Evolutionary conservation across 2,888 invertebrate species (phyloP).

Genomic region (Calameuta idolon): DNA sequence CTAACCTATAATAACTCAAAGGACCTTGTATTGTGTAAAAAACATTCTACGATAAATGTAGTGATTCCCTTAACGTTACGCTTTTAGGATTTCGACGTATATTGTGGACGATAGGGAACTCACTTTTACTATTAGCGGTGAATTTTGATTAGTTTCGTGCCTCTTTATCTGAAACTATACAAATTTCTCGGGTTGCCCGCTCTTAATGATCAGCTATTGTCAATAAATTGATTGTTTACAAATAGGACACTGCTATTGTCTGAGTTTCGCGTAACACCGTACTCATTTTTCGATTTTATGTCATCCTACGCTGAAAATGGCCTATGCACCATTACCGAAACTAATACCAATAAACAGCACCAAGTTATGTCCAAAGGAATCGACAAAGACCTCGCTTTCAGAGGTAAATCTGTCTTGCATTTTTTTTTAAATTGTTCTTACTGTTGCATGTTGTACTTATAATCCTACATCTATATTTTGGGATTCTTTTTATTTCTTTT

Average conservation of each 20-base stretch:
- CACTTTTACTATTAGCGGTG: neutral
- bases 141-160: neutral
- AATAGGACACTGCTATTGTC: neutral
- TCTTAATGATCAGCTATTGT: neutral
- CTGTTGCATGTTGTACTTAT: neutral
- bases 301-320: slow-evolving; percentile 26
- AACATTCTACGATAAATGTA: neutral
- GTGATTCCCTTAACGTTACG: neutral
- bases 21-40: neutral
- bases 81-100: neutral
- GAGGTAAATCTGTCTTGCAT: slow-evolving; percentile 38
- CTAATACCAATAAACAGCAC: slow-evolving; percentile 34
- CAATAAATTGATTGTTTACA: slow-evolving; percentile 1
- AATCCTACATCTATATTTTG: neutral
- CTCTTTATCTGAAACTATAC: neutral
- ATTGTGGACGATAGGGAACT: neutral
- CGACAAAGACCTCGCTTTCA: slow-evolving; percentile 34
- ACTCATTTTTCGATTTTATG: slow-evolving; percentile 6
- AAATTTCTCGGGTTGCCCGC: neutral
- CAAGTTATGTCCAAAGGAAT: slow-evolving; percentile 34
- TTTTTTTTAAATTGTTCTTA: neutral
- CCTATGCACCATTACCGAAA: slow-evolving; percentile 35
- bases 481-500: neutral
- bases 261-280: neutral
- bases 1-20: neutral